phyloP scores from a whole-genome alignment of 2,888 invertebrate species.

The Temnothorax unifasciatus region DNA sequence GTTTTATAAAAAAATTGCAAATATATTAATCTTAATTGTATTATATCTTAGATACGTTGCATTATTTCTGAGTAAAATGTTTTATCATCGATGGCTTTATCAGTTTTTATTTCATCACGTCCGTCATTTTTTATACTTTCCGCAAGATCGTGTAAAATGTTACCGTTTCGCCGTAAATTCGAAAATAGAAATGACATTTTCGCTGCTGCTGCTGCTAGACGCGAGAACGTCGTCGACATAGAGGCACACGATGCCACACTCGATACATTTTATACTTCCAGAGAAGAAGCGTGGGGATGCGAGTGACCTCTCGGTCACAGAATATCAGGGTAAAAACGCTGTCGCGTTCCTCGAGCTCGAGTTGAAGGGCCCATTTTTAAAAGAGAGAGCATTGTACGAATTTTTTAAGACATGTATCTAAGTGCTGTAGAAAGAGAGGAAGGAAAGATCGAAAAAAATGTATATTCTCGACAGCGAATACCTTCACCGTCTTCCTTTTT shows the following conservation, averaged over 20 bases:
- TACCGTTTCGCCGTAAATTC: not conserved
- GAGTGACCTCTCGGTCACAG: constrained; percentile 9
- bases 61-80: constrained; percentile 14
- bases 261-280: constrained; percentile 16
- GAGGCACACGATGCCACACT: not conserved
- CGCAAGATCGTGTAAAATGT: not conserved
- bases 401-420: constrained; percentile 63
- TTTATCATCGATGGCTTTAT: not conserved
- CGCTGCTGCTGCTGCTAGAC: not conserved
- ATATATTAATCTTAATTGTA: constrained; percentile 30
- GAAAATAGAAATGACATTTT: not conserved
- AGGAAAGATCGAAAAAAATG: constrained; percentile 61
- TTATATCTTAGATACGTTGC: not conserved
- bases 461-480: constrained; percentile 34
- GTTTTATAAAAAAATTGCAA: constrained; percentile 16
- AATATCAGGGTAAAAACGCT: constrained; percentile 60
- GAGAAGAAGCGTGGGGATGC: not conserved
- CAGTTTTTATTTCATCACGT: not conserved
- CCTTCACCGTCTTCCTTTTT: constrained; percentile 44
- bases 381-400: constrained; percentile 58
- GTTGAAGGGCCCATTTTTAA: constrained; percentile 54
- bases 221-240: constrained; percentile 2
- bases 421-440: constrained; percentile 46
- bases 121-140: not conserved
- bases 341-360: constrained; percentile 11